A percentile compares a stretch with the other conserved stretches of the same genome.
phyloP scores from a whole-genome alignment of 2,113 vertebrate genomes.

The Myanophis thanlyinensis region DNA sequence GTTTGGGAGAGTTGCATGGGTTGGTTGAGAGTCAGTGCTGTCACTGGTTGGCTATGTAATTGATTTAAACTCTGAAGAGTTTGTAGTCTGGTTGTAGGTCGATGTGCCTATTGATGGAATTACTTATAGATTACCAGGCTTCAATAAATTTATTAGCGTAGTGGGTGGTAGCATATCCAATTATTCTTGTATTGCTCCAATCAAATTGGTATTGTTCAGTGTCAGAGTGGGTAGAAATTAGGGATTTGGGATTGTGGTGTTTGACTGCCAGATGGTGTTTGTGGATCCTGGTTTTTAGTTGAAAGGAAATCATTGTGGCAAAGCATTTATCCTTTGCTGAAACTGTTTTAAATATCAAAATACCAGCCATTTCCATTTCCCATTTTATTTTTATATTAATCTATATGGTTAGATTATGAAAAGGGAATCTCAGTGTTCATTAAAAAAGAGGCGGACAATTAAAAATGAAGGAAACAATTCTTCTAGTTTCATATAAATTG shows the following conservation, averaged over 20 bases:
- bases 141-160: background rate
- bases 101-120: background rate
- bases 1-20: background rate
- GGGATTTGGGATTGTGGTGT: background rate
- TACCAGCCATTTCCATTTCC: background rate
- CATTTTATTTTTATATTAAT: background rate
- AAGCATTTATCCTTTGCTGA: background rate
- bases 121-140: background rate
- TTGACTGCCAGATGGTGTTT: background rate
- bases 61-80: background rate
- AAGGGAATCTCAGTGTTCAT: background rate
- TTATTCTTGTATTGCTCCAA: background rate
- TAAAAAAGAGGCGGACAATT: background rate
- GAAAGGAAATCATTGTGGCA: background rate
- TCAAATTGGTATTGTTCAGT: background rate
- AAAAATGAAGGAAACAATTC: background rate
- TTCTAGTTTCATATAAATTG: background rate
- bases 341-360: background rate
- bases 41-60: background rate
- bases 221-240: background rate
- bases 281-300: background rate
- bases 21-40: background rate
- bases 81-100: background rate
- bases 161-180: background rate
- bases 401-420: background rate